These are phyloP conservation scores for Lomographa bimaculata DNA, from an alignment of 2,888 invertebrate genomes.

Conservation along the genomic window DNA sequence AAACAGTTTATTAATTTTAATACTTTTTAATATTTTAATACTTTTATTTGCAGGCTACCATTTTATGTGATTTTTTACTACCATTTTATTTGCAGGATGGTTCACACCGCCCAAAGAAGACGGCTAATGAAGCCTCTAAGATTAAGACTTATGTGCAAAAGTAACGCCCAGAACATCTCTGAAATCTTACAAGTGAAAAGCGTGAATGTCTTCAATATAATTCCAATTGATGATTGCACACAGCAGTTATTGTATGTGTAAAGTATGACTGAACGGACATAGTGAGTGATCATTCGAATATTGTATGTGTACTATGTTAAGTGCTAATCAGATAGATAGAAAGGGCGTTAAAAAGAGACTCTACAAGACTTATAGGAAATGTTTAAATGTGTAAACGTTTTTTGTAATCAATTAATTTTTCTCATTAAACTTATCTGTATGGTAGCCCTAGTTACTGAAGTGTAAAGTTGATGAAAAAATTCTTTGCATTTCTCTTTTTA, in stretches of 20 bases:
- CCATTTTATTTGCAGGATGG: conserved; percentile 89
- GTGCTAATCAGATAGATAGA: conserved; percentile 69
- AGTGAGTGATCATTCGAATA: conserved; percentile 53
- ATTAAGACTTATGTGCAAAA: conserved; percentile 71
- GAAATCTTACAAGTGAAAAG: conserved; percentile 60
- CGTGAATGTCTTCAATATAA: conserved; percentile 52
- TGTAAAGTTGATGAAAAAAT: conserved; percentile 55
- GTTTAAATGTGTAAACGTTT: conserved; percentile 79
- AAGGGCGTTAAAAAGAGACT: conserved; percentile 68
- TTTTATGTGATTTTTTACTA: too few relatives aligned
- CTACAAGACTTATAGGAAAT: conserved; percentile 83
- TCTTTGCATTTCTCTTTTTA: conserved; percentile 82
- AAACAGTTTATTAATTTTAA: too few relatives aligned
- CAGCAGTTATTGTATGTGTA: conserved; percentile 48
- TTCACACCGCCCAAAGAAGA: conserved; percentile 96
- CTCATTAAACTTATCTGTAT: conserved; percentile 74
- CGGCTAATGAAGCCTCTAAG: conserved; percentile 85
- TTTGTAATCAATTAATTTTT: conserved; percentile 81
- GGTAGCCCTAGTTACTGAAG: conserved; percentile 77
- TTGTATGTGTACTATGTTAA: conserved; percentile 69
- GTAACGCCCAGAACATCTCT: conserved; percentile 62
- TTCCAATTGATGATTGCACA: conserved; percentile 50
- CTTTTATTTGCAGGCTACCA: too few relatives aligned
- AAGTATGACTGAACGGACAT: conserved; percentile 54
- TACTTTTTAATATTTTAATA: too few relatives aligned